Percentiles rank a stretch among this genome's conserved stretches.
These are phyloP conservation scores for Thecocarcelia acutangulata DNA, from an alignment of 2,888 invertebrate species.

Conservation along the genomic window DNA sequence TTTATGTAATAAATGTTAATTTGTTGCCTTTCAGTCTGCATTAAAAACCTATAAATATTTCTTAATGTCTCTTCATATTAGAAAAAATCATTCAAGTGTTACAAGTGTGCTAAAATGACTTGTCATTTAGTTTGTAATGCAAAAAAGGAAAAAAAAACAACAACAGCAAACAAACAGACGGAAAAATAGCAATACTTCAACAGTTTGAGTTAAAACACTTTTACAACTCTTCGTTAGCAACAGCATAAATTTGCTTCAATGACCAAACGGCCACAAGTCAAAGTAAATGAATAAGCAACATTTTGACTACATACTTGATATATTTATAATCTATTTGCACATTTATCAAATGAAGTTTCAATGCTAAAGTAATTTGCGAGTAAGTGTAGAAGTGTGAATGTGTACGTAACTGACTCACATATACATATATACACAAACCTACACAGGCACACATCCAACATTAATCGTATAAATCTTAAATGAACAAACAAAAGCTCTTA, in stretches of 20 bases:
- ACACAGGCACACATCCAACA: too few relatives aligned
- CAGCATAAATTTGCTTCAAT: background rate
- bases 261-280: background rate
- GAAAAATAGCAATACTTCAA: background rate
- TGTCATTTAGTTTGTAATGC: slow-evolving; percentile 17
- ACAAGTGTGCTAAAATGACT: slow-evolving; percentile 3
- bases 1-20: background rate
- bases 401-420: too few relatives aligned
- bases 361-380: background rate
- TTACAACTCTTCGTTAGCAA: background rate
- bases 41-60: background rate
- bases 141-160: background rate
- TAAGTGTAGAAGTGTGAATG: too few relatives aligned
- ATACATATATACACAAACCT: too few relatives aligned
- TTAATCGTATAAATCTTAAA: too few relatives aligned
- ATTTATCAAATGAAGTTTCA: slow-evolving; percentile 6
- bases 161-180: background rate
- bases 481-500: too few relatives aligned
- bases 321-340: background rate
- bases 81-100: slow-evolving; percentile 20
- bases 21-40: background rate
- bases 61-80: background rate
- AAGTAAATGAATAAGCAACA: background rate
- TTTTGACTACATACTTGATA: background rate
- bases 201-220: background rate